Conservation (phyloP, 2,888 invertebrate species). For the Allophyes oxyacanthae region DNA sequence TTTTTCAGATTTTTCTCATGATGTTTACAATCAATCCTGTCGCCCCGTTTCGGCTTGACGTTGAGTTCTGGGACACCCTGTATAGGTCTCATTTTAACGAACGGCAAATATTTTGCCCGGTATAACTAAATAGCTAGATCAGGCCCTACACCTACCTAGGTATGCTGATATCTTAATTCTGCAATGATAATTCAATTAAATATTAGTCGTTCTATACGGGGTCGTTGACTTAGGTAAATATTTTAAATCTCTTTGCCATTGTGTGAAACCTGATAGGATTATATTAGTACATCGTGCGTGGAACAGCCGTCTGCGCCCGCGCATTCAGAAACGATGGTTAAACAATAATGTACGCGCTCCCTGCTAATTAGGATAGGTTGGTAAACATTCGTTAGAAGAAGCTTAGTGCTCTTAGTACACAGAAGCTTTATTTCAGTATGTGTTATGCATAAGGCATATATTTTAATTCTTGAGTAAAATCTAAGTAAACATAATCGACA, state of each 20-base stretch:
- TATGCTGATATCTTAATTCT: constrained; percentile 14
- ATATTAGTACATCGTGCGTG: constrained; percentile 42
- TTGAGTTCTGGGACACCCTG: too few relatives aligned
- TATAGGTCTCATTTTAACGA: too few relatives aligned
- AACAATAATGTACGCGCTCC: constrained; percentile 41
- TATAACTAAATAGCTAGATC: too few relatives aligned
- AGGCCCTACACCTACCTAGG: too few relatives aligned
- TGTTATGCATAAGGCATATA: background rate
- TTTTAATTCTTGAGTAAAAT: too few relatives aligned
- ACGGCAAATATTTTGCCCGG: too few relatives aligned
- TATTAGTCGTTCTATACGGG: constrained; percentile 42
- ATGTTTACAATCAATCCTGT: too few relatives aligned
- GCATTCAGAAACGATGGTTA: constrained; percentile 43
- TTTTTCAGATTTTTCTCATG: too few relatives aligned
- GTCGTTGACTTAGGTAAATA: constrained; percentile 52
- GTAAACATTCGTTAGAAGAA: constrained; percentile 45
- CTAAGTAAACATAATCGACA: too few relatives aligned
- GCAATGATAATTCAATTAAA: constrained; percentile 36
- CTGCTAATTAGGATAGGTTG: constrained; percentile 46
- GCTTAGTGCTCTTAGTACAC: constrained; percentile 16
- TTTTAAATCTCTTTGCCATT: constrained; percentile 51
- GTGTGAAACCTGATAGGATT: constrained; percentile 57
- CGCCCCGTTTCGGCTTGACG: too few relatives aligned
- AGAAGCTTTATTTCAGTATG: constrained; percentile 9
- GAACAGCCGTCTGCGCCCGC: constrained; percentile 34